phyloP scores from a whole-genome alignment of 2,113 vertebrate genomes.

The Speoplatyrhinus poulsoni region DNA sequence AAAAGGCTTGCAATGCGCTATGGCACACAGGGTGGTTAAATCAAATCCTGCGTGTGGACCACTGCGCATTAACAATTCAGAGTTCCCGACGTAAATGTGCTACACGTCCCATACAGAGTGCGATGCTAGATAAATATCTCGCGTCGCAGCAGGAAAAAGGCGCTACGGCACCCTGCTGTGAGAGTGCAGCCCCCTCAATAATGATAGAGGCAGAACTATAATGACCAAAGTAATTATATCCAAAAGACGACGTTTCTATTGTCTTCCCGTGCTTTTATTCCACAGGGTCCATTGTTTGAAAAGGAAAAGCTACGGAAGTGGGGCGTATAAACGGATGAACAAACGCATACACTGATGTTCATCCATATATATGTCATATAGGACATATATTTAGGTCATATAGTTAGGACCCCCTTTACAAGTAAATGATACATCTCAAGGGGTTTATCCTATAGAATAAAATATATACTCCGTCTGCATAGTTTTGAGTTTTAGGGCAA shows the following conservation, averaged over 20 bases:
- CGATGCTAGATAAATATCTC: slow-evolving; percentile 38
- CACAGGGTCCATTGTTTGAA: slow-evolving; percentile 20
- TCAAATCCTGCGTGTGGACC: neutral
- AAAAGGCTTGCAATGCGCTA: neutral
- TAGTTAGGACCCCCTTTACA: too few relatives aligned
- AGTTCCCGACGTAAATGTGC: neutral
- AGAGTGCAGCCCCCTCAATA: slow-evolving; percentile 38
- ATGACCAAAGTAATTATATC: slow-evolving; percentile 65
- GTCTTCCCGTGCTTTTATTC: slow-evolving; percentile 35
- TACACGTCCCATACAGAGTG: slow-evolving; percentile 24
- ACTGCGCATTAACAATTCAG: slow-evolving; percentile 19
- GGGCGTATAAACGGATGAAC: neutral
- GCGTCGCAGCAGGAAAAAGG: slow-evolving; percentile 49
- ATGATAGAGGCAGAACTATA: slow-evolving; percentile 48
- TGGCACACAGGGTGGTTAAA: neutral
- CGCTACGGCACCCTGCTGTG: slow-evolving; percentile 48
- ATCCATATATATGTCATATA: too few relatives aligned
- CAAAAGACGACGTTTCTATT: slow-evolving; percentile 63
- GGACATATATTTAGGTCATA: too few relatives aligned
- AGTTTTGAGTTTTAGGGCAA: neutral
- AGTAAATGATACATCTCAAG: too few relatives aligned
- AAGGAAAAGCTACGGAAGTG: neutral
- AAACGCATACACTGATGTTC: too few relatives aligned
- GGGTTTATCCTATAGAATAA: too few relatives aligned
- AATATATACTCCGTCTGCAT: neutral